Percentiles rank a stretch among this genome's conserved stretches.
phyloP scores from a whole-genome alignment of 2,113 vertebrate genomes.

The Nesospiza acunhae region DNA sequence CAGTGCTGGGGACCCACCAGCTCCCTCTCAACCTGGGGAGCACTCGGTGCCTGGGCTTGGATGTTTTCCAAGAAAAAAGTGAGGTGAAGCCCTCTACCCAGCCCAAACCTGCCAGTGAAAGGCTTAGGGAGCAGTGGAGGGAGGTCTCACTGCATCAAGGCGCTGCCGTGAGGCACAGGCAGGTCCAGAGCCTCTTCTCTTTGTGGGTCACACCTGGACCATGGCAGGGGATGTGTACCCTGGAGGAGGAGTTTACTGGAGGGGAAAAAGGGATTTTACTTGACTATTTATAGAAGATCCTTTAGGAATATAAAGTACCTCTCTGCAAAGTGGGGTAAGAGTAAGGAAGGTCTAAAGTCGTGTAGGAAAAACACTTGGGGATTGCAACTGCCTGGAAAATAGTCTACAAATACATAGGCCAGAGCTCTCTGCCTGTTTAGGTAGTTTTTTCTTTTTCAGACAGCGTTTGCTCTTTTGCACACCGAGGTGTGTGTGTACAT shows the following conservation, averaged over 20 bases:
- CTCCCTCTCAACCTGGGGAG: background rate
- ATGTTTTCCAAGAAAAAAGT: background rate
- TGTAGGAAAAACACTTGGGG: constrained; percentile 7
- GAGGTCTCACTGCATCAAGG: background rate
- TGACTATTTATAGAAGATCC: background rate
- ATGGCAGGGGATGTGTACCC: rapidly evolving
- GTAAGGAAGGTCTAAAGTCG: background rate
- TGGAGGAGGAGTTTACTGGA: background rate
- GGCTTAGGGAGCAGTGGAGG: background rate
- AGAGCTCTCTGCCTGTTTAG: constrained; percentile 59
- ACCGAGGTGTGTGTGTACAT: background rate
- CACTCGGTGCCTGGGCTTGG: rapidly evolving
- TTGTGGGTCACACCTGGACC: background rate
- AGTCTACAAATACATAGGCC: constrained; percentile 27
- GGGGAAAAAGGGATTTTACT: constrained; percentile 3
- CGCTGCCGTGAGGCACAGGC: rapidly evolving
- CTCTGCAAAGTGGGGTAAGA: background rate
- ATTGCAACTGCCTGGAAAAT: constrained; percentile 53
- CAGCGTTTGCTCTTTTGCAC: constrained; percentile 67
- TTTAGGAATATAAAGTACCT: constrained; percentile 10
- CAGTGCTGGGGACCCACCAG: rapidly evolving
- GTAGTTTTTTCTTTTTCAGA: constrained; percentile 36
- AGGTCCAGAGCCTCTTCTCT: background rate
- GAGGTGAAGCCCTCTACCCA: background rate
- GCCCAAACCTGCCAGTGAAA: background rate